Evolutionary conservation across 2,113 vertebrate species (phyloP).

Genomic region (Pteruthius melanotis): DNA sequence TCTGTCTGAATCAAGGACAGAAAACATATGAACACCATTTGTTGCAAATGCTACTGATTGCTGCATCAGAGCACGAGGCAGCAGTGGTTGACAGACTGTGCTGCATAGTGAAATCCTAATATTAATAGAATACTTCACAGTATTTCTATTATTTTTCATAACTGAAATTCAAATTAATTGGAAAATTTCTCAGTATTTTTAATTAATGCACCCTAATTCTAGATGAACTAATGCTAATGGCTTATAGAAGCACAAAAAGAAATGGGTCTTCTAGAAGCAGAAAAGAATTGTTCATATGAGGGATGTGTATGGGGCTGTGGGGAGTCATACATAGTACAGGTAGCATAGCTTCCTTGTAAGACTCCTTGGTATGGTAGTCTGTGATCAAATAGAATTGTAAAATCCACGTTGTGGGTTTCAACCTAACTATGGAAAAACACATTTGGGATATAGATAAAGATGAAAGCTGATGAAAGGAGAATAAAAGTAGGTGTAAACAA

Average conservation of each 20-base stretch:
- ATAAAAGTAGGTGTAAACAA: background rate
- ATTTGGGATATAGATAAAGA: background rate
- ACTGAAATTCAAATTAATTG: background rate
- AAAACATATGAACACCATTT: background rate
- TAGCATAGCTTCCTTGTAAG: background rate
- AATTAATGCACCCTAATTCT: background rate
- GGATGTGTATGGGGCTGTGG: background rate
- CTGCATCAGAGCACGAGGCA: background rate
- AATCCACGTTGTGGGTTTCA: background rate
- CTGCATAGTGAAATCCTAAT: background rate
- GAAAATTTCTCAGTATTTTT: background rate
- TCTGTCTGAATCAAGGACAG: background rate
- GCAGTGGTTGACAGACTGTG: background rate
- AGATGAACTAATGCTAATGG: background rate
- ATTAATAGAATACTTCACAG: background rate
- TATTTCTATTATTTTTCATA: background rate
- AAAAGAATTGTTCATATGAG: background rate
- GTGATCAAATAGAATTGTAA: background rate
- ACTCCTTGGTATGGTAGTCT: background rate
- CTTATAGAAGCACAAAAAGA: background rate
- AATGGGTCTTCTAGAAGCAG: background rate
- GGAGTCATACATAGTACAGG: background rate
- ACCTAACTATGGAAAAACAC: background rate
- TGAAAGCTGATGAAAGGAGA: background rate
- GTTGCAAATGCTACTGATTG: background rate